These are phyloP conservation scores for Caerostris darwini DNA, from an alignment of 1,140 invertebrate genomes.

Conservation along the genomic window DNA sequence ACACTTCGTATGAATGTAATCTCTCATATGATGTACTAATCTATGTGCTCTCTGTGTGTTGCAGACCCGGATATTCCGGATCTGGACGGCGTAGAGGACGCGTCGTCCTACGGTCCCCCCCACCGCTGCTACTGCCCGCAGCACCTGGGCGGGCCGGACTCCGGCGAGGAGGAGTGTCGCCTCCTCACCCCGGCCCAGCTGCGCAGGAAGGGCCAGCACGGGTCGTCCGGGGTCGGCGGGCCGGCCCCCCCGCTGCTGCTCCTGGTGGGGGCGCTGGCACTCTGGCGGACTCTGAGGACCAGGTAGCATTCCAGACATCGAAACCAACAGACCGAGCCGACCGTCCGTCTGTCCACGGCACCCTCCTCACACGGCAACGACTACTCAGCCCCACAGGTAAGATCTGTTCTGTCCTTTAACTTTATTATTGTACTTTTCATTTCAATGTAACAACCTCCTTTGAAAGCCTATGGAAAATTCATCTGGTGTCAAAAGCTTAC, in stretches of 20 bases:
- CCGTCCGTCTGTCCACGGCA: slow-evolving; percentile 76
- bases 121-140: slow-evolving; percentile 74
- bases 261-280: slow-evolving; percentile 2
- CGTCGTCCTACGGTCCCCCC: slow-evolving; percentile 74
- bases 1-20: too few species aligned
- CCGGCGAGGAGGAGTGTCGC: slow-evolving; percentile 59
- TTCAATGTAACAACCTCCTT: too few species aligned
- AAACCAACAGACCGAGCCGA: slow-evolving; percentile 76
- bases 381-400: slow-evolving; percentile 18
- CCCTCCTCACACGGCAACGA: slow-evolving; percentile 26
- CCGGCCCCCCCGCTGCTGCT: slow-evolving; percentile 4
- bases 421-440: too few species aligned
- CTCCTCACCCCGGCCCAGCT: slow-evolving; percentile 58
- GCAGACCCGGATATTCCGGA: slow-evolving; percentile 79
- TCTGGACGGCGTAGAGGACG: slow-evolving; percentile 77
- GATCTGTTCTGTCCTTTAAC: neutral
- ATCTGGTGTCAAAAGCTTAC: too few species aligned
- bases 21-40: too few species aligned
- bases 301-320: slow-evolving; percentile 75
- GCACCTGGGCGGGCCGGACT: slow-evolving; percentile 49
- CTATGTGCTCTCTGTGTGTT: neutral
- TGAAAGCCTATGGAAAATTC: too few species aligned
- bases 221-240: slow-evolving; percentile 29
- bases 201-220: slow-evolving; percentile 54
- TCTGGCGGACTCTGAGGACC: slow-evolving; percentile 58